A percentile compares a stretch with the other conserved stretches of the same genome.
Evolutionary conservation across 35 echinoderm and acorn worm genomes (phyloP).

Genomic region (Ophiothrix spiculata): DNA sequence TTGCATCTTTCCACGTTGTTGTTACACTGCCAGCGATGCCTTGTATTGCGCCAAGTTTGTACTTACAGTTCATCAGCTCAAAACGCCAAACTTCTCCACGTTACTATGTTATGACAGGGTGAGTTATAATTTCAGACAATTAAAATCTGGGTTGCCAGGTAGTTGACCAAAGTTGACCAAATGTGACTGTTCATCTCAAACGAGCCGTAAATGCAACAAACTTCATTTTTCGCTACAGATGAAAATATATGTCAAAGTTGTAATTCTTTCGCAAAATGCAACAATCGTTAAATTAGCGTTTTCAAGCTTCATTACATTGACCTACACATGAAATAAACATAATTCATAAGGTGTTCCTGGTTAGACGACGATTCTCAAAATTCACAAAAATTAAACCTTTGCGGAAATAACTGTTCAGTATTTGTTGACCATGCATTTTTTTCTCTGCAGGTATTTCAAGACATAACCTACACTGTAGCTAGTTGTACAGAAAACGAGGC

Average conservation of each 20-base stretch:
- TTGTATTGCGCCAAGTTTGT: constrained; percentile 99
- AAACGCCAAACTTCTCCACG: constrained; percentile 96
- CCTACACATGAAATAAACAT: background rate
- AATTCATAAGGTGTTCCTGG: background rate
- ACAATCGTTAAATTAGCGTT: background rate
- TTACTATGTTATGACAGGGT: constrained; percentile 97
- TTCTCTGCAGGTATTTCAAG: constrained; percentile 85
- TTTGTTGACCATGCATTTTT: background rate
- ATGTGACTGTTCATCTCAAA: background rate
- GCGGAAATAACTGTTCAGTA: too few relatives aligned
- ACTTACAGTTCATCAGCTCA: constrained; percentile 86
- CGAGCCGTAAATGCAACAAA: background rate
- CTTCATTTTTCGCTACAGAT: background rate
- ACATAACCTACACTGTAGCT: constrained; percentile 95
- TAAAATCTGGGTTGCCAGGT: background rate
- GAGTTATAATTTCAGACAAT: constrained; percentile 9
- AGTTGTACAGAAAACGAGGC: constrained; percentile 98
- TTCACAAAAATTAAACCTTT: background rate
- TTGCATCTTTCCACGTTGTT: constrained; percentile 88
- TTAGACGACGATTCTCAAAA: background rate
- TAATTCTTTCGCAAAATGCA: background rate
- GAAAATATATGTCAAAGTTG: too few relatives aligned
- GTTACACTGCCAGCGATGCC: constrained; percentile 90
- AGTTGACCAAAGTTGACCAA: background rate
- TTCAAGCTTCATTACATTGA: background rate